Conservation (phyloP, 2,113 vertebrate species). For the Corythaixoides concolor region DNA sequence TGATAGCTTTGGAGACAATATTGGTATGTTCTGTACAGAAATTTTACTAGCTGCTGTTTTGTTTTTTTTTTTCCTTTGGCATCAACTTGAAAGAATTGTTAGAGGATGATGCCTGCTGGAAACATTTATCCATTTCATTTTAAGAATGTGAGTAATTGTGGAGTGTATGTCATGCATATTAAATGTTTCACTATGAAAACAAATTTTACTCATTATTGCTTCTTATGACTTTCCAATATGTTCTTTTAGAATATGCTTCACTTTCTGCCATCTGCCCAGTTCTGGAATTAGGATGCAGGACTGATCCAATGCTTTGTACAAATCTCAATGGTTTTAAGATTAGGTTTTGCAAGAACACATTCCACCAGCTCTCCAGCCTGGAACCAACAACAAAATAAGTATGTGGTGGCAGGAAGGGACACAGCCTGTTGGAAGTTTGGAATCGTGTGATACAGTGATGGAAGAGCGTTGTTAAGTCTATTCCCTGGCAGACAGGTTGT, state of each 20-base stretch:
- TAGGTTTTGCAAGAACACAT: slow-evolving; percentile 12
- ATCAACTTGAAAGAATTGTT: slow-evolving; percentile 63
- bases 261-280: neutral
- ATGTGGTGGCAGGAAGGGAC: neutral
- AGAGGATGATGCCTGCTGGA: slow-evolving; percentile 51
- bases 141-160: slow-evolving; percentile 57
- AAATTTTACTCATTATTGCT: slow-evolving; percentile 39
- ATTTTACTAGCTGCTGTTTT: slow-evolving; percentile 31
- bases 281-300: slow-evolving; percentile 18
- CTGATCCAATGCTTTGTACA: neutral
- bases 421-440: slow-evolving; percentile 12
- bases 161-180: slow-evolving; percentile 49
- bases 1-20: slow-evolving; percentile 58
- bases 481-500: neutral
- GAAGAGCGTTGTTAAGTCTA: neutral
- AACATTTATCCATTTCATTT: slow-evolving; percentile 54
- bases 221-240: slow-evolving; percentile 30
- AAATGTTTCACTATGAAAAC: slow-evolving; percentile 39
- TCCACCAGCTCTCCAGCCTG: slow-evolving; percentile 8
- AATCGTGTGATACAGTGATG: neutral
- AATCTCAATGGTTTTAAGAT: slow-evolving; percentile 27
- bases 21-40: slow-evolving; percentile 30
- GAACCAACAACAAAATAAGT: slow-evolving; percentile 11
- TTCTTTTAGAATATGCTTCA: neutral
- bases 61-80: slow-evolving; percentile 19